Base-by-base conservation (phyloP, 1,140 invertebrate species). In the Micrasema minimum region DNA sequence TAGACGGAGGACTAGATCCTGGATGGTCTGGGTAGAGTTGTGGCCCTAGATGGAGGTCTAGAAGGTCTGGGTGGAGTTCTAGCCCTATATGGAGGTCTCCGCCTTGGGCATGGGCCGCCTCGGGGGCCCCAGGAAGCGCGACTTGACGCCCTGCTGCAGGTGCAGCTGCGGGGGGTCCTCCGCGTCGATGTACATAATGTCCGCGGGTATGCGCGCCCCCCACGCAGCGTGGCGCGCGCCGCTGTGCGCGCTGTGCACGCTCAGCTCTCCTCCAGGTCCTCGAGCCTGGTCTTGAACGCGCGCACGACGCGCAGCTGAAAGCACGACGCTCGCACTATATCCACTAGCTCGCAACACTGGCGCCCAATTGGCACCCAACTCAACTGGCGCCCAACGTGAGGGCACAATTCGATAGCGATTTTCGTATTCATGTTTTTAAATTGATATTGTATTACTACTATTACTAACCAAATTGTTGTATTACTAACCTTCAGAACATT, bases 221-320 rank as follows among this genome's bases (percentile, higher is more conserved):
- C 93, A 85, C 90, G 93, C 88, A 35, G 64, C 43, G 80, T 95
- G 91, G 26, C 26, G 26, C n/a, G n/a, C n/a, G 89, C 92, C 96
- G 85, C 94, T 96, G 88, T 96, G 94, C 88, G 95, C 93, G 91
- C 95, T 96, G 92, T 97, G 96, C 84, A 97, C 91, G 86, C 96
- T 97, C 85, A 96, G 93, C 81, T 96, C 87, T 99, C 98, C 88
- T 99, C 97, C 88, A 99, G 89, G 88, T 99, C 98, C 91, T 99
- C 98, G 89, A 99, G 89, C 82, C 94, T 98, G 80, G 96, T 98
- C 89, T 96, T 98, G 95, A 99, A 99, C 83, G 97, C 98, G 89
- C 97, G 94, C 88, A 99, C 97, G 88, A 99, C 98, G 88, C 98
- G 95, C 88, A 99, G 93, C 97, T 99, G 95, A 88, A 95, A 95